Evolutionary conservation across 2,888 invertebrate genomes (phyloP).

Genomic region (Orchesella flavescens): DNA sequence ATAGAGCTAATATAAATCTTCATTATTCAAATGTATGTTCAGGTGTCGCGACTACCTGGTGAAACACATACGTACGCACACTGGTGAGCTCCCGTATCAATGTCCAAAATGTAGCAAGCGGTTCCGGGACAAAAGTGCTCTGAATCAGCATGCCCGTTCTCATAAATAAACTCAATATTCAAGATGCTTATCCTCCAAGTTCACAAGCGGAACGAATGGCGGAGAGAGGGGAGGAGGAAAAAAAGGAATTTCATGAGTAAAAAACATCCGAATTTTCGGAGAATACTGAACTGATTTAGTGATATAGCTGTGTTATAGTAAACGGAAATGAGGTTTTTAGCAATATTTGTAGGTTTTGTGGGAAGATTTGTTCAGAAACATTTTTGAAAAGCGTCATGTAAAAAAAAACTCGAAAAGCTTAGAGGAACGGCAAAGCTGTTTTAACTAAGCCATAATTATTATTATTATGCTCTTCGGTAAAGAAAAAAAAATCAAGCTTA

Average conservation of each 20-base stretch:
- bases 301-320: conserved; percentile 66
- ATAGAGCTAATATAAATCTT: background rate
- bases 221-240: conserved; percentile 22
- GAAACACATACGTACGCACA: conserved; percentile 68
- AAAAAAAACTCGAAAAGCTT: conserved; percentile 19
- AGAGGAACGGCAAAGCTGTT: conserved; percentile 24
- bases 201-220: conserved; percentile 16
- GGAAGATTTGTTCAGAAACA: conserved; percentile 41
- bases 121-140: conserved; percentile 70
- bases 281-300: conserved; percentile 66
- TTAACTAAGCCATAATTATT: conserved; percentile 28
- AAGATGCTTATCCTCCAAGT: conserved; percentile 62
- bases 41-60: conserved; percentile 69
- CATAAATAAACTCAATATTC: conserved; percentile 66
- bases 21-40: conserved; percentile 58
- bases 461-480: conserved; percentile 44
- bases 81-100: conserved; percentile 69
- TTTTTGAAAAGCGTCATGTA: conserved; percentile 31
- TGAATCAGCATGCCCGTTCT: conserved; percentile 70
- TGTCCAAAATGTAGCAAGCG: conserved; percentile 70
- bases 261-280: conserved; percentile 64
- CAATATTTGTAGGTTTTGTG: conserved; percentile 61
- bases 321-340: conserved; percentile 63
- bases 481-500: conserved; percentile 48
- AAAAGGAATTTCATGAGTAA: conserved; percentile 33